Evolutionary conservation across 2,888 invertebrate genomes (phyloP).

Genomic region (Argyresthia goedartella): DNA sequence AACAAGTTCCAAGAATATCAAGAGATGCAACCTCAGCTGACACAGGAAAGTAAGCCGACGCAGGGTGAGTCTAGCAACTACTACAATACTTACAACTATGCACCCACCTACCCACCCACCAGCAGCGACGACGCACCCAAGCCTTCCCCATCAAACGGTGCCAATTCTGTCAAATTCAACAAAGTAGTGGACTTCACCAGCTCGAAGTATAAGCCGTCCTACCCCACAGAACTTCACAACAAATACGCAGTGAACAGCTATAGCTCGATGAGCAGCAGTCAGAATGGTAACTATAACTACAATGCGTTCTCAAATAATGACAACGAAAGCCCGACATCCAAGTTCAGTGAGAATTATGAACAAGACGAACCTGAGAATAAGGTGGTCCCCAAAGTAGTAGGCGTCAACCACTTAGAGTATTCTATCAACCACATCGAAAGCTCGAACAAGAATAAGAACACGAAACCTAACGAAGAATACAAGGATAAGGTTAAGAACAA

Average conservation of each 20-base stretch:
- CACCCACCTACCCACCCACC: conserved; percentile 26
- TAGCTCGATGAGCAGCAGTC: conserved; percentile 3
- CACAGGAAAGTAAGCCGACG: conserved; percentile 26
- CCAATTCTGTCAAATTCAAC: conserved; percentile 32
- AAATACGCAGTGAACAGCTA: conserved; percentile 20
- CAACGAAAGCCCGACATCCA: background rate
- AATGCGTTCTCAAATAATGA: conserved; percentile 12
- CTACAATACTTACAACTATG: conserved; percentile 21
- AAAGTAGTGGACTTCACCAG: conserved; percentile 43
- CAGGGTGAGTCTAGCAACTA: conserved; percentile 25
- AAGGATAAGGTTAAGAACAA: conserved; percentile 44
- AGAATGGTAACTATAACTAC: background rate
- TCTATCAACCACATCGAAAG: conserved; percentile 16
- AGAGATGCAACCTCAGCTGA: conserved; percentile 22
- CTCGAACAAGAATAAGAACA: conserved; percentile 21
- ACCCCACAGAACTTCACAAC: conserved; percentile 36
- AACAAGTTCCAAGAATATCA: conserved; percentile 25
- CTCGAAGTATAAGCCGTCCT: conserved; percentile 39
- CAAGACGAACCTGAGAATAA: conserved; percentile 11
- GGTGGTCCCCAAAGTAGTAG: background rate
- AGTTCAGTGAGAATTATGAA: conserved; percentile 5
- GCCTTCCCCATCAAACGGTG: conserved; percentile 20
- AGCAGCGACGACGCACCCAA: conserved; percentile 25
- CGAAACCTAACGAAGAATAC: conserved; percentile 22
- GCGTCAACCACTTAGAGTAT: conserved; percentile 2